phyloP scores from a whole-genome alignment of 2,888 invertebrate species.

The Amblyjoppa fuscipennis region DNA sequence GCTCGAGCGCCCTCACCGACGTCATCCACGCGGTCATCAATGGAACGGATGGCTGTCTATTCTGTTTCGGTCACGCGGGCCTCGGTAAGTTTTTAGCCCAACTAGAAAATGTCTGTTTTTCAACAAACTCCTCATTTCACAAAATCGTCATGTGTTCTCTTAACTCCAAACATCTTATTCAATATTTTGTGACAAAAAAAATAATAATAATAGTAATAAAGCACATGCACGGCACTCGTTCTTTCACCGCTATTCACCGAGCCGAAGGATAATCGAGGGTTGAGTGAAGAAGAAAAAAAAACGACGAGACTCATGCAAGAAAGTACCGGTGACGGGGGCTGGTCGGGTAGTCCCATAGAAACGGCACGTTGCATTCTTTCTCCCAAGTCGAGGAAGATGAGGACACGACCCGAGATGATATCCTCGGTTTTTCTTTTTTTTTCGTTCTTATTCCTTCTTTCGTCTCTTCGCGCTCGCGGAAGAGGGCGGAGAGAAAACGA shows the following conservation, averaged over 20 bases:
- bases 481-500: constrained; percentile 37
- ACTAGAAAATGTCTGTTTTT: background rate
- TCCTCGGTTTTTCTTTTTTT: constrained; percentile 49
- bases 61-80: constrained; percentile 95
- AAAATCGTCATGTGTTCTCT: background rate
- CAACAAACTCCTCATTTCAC: background rate
- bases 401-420: constrained; percentile 66
- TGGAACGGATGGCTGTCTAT: constrained; percentile 96
- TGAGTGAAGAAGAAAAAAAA: constrained; percentile 32
- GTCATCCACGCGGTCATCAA: constrained; percentile 98
- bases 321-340: background rate
- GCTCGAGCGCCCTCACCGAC: constrained; percentile 96
- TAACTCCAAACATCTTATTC: background rate
- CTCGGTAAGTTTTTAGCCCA: constrained; percentile 88
- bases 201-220: constrained; percentile 20
- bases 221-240: background rate
- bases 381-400: constrained; percentile 27
- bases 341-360: constrained; percentile 27
- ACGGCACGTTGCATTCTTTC: constrained; percentile 49
- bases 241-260: constrained; percentile 28
- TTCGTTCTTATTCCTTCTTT: constrained; percentile 24
- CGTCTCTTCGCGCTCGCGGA: constrained; percentile 34
- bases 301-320: constrained; percentile 41
- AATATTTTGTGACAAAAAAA: background rate
- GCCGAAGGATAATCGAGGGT: constrained; percentile 58